phyloP scores from a whole-genome alignment of 2,888 invertebrate genomes.

The Busseola fusca region DNA sequence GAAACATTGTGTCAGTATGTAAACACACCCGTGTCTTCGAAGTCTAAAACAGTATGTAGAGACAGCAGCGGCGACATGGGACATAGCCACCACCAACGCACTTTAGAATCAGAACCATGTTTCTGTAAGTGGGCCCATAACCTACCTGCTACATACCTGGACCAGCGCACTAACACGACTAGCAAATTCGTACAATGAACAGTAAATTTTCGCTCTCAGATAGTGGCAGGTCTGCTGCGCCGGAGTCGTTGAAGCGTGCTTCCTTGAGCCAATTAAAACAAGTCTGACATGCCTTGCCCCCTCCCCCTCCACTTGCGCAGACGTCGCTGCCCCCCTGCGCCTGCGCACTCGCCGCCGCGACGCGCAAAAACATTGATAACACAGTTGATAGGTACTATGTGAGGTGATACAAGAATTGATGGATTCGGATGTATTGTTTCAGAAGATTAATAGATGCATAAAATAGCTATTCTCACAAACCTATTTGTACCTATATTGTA shows the following conservation, averaged over 20 bases:
- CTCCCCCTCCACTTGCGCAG: conserved; percentile 41
- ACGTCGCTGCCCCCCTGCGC: conserved; percentile 33
- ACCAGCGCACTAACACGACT: conserved; percentile 26
- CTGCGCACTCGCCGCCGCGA: conserved; percentile 46
- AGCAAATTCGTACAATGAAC: conserved; percentile 52
- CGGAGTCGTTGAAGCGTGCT: conserved; percentile 81
- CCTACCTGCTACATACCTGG: not conserved
- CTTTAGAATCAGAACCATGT: not conserved
- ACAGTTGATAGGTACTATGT: conserved; percentile 55
- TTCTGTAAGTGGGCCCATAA: conserved; percentile 10
- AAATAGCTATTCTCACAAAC: not conserved
- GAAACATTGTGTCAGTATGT: not conserved
- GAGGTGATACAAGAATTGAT: conserved; percentile 35
- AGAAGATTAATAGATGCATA: not conserved
- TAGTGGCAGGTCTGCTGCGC: conserved; percentile 61
- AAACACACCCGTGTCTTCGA: not conserved
- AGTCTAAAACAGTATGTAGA: not conserved
- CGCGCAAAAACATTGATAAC: conserved; percentile 72
- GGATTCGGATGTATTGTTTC: not conserved
- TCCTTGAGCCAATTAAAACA: conserved; percentile 83
- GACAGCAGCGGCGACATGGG: not conserved
- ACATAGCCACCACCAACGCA: not conserved
- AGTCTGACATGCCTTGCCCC: conserved; percentile 65
- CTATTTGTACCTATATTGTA: not conserved
- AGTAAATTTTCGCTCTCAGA: conserved; percentile 63